Evolutionary conservation across 2,888 invertebrate species (phyloP).

Genomic region (Mythimna ferrago): DNA sequence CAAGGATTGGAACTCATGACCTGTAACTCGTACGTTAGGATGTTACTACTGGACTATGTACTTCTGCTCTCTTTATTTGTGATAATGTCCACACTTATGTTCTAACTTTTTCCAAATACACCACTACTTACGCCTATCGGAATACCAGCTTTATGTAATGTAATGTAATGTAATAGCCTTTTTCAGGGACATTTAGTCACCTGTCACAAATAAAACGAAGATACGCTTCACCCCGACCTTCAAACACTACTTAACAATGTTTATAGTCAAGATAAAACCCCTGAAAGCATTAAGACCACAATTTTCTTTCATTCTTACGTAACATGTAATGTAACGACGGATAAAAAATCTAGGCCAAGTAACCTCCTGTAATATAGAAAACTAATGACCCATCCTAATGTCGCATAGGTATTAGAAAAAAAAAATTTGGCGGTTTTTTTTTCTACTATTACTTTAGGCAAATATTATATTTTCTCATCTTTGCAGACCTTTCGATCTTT

Average conservation of each 20-base stretch:
- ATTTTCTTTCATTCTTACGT: constrained; percentile 29
- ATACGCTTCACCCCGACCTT: constrained; percentile 32
- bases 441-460: no score
- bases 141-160: not conserved
- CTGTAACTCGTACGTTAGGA: no score
- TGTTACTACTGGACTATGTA: no score
- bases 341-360: constrained; percentile 16
- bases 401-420: no score
- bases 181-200: constrained; percentile 29
- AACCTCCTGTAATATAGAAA: constrained; percentile 2
- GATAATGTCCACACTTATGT: no score
- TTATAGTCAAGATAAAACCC: constrained; percentile 39
- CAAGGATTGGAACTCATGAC: no score
- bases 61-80: no score
- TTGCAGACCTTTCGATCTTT: no score
- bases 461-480: no score
- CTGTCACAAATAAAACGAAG: constrained; percentile 39
- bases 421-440: no score
- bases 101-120: no score
- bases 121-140: not conserved
- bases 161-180: not conserved
- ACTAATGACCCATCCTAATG: no score
- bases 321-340: constrained; percentile 28
- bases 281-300: constrained; percentile 28
- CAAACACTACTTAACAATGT: constrained; percentile 10